phyloP scores from a whole-genome alignment of 2,797 vertebrate genomes.

The Rhincodon typus region DNA sequence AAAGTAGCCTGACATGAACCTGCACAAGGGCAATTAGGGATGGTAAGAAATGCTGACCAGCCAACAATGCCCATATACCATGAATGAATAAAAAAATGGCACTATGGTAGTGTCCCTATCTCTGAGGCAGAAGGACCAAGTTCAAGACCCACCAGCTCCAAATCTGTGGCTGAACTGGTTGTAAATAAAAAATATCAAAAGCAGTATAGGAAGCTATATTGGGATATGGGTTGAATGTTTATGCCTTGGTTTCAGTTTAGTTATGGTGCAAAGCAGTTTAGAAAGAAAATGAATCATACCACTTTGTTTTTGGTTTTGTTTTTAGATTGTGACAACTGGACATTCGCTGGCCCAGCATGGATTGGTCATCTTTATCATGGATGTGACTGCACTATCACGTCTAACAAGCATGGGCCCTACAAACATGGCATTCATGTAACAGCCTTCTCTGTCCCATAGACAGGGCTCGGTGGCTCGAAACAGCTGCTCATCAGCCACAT shows the following conservation, averaged over 20 bases:
- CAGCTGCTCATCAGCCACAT: background rate
- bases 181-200: background rate
- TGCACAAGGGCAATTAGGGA: no score
- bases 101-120: no score
- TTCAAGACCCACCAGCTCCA: no score
- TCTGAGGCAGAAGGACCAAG: no score
- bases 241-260: background rate
- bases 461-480: background rate
- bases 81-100: no score
- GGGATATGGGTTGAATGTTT: background rate
- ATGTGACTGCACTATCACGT: background rate
- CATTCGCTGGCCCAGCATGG: background rate
- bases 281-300: background rate
- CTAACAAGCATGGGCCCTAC: background rate
- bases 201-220: background rate
- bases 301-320: background rate
- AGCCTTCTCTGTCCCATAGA: background rate
- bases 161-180: no score
- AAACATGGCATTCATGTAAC: background rate
- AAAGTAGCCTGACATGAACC: no score
- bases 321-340: constrained; percentile 15
- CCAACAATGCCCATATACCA: no score
- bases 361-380: background rate
- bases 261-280: background rate
- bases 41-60: no score